Conservation (phyloP, 2,113 vertebrate species). For the Tamias sibiricus region DNA sequence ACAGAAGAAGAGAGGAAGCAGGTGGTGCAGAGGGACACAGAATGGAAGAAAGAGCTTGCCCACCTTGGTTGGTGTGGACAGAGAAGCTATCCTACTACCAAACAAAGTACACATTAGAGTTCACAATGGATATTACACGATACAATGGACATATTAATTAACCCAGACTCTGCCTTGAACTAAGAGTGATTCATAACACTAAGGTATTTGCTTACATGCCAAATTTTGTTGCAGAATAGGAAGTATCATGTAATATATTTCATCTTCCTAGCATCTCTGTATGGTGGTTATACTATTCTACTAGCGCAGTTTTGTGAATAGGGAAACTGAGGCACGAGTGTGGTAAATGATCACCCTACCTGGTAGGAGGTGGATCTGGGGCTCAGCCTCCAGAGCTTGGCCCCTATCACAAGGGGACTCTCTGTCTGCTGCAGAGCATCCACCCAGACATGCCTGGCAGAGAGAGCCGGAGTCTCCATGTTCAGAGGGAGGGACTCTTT, state of each 20-base stretch:
- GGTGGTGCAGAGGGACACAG: neutral
- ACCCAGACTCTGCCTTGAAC: neutral
- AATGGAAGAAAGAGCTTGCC: no score
- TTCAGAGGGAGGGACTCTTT: neutral
- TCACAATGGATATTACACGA: neutral
- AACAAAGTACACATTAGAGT: neutral
- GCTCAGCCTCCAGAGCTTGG: neutral
- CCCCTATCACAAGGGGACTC: neutral
- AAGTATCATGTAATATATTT: neutral
- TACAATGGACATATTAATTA: neutral
- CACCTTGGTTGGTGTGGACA: no score
- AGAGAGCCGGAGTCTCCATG: neutral
- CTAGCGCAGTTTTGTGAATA: neutral
- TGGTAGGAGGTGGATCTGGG: no score
- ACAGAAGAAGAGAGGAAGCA: neutral
- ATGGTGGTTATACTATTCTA: no score
- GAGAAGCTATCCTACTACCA: neutral
- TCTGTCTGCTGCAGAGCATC: neutral
- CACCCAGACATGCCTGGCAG: neutral
- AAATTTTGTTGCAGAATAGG: neutral
- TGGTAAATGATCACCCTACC: no score
- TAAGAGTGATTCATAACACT: fast-evolving
- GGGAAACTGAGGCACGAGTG: neutral
- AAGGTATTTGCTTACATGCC: neutral
- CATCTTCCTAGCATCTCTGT: neutral